These are phyloP conservation scores for Caenorhabditis sp. DNA, from an alignment of 2,888 invertebrate genomes.

Conservation along the genomic window DNA sequence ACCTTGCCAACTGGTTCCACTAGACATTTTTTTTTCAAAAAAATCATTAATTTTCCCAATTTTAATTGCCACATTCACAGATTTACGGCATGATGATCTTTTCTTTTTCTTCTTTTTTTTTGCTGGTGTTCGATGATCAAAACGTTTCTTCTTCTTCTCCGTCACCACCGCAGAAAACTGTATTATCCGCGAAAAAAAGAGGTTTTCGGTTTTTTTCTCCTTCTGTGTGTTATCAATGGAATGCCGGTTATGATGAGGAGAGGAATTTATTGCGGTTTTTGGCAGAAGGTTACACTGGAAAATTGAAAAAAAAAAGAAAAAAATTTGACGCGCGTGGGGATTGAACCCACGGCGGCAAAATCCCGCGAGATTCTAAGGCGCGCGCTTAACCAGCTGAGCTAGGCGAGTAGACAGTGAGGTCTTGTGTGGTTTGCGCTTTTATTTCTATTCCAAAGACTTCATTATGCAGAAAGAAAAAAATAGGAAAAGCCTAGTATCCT, in stretches of 20 bases:
- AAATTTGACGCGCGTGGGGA: too few species aligned
- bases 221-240: background rate
- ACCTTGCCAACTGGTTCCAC: too few species aligned
- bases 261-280: background rate
- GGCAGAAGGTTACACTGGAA: background rate
- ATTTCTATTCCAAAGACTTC: background rate
- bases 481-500: slow-evolving; percentile 41
- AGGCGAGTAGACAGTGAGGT: too few species aligned
- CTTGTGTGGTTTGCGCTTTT: too few species aligned
- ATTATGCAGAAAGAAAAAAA: slow-evolving; percentile 31
- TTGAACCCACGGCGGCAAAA: too few species aligned
- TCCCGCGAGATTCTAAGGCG: too few species aligned
- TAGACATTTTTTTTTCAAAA: too few species aligned
- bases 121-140: background rate
- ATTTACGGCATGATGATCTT: background rate
- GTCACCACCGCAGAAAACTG: background rate
- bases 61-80: too few species aligned
- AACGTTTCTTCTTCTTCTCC: background rate
- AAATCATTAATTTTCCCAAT: too few species aligned
- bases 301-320: too few species aligned
- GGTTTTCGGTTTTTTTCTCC: background rate
- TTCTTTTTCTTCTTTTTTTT: background rate
- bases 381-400: too few species aligned
- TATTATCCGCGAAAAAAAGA: background rate
- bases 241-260: background rate